A percentile compares a stretch with the other conserved stretches of the same genome.
These are phyloP conservation scores for Caenorhabditis parvicauda DNA, from an alignment of 2,888 invertebrate species.

Conservation along the genomic window DNA sequence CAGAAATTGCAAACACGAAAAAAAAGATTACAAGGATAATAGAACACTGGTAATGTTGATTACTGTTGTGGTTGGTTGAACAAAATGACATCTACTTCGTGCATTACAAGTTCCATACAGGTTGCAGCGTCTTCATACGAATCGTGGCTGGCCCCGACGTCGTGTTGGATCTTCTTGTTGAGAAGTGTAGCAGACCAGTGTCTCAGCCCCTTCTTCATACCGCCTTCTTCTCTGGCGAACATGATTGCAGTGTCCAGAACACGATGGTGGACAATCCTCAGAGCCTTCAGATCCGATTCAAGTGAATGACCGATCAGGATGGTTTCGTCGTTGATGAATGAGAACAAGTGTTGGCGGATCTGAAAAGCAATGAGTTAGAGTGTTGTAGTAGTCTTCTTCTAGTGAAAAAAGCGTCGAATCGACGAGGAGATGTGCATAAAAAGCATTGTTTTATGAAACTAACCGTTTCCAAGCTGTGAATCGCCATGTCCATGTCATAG, in stretches of 20 bases:
- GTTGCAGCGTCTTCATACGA: slow-evolving; percentile 93
- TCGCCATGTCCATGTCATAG: slow-evolving; percentile 5
- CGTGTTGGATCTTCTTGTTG: slow-evolving; percentile 88
- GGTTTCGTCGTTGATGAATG: slow-evolving; percentile 83
- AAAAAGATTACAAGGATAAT: no score
- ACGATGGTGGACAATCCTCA: slow-evolving; percentile 64
- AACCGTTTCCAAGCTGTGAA: slow-evolving; percentile 8
- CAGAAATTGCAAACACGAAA: no score
- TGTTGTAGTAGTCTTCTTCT: background rate
- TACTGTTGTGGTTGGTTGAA: no score
- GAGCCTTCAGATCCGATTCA: slow-evolving; percentile 83
- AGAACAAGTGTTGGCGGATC: slow-evolving; percentile 69
- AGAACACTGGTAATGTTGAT: no score
- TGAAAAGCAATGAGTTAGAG: slow-evolving; percentile 4
- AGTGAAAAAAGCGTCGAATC: no score
- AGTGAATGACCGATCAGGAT: slow-evolving; percentile 96
- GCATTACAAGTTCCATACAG: slow-evolving; percentile 86
- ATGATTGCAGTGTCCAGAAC: slow-evolving; percentile 91
- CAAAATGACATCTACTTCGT: no score
- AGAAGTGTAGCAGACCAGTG: slow-evolving; percentile 82
- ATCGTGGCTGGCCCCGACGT: slow-evolving; percentile 86
- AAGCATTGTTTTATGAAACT: background rate
- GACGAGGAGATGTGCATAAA: background rate
- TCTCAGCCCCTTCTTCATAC: slow-evolving; percentile 84
- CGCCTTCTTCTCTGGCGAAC: slow-evolving; percentile 83